Evolutionary conservation across 2,888 invertebrate genomes (phyloP).

Genomic region (Tipula unca): DNA sequence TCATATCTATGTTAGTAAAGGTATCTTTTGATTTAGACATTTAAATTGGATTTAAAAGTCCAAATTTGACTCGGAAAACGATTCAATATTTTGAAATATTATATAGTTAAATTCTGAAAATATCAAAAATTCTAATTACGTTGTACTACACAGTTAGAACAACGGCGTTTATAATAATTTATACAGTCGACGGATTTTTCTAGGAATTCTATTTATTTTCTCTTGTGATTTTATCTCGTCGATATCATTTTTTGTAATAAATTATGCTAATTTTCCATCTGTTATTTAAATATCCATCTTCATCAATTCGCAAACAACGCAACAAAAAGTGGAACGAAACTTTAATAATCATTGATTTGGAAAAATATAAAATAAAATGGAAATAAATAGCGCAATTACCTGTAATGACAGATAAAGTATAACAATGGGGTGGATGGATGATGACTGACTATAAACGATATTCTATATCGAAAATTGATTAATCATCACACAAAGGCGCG

Average conservation of each 20-base stretch:
- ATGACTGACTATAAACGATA: not conserved
- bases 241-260: not conserved
- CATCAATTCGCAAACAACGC: not conserved
- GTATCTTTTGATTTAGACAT: too few relatives aligned
- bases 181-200: not conserved
- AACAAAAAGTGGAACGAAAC: not conserved
- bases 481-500: not conserved
- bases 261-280: not conserved
- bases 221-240: not conserved
- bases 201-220: not conserved
- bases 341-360: not conserved
- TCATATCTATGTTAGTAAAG: too few relatives aligned
- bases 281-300: not conserved
- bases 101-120: not conserved
- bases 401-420: not conserved
- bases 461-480: not conserved
- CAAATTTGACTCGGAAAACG: too few relatives aligned
- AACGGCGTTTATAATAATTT: not conserved
- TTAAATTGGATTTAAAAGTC: too few relatives aligned
- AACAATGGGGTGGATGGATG: not conserved
- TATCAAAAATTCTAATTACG: not conserved
- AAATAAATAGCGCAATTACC: not conserved
- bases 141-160: not conserved
- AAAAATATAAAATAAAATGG: not conserved
- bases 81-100: not conserved